phyloP scores from a whole-genome alignment of 2,113 vertebrate genomes.

The Brienomyrus longianalis region DNA sequence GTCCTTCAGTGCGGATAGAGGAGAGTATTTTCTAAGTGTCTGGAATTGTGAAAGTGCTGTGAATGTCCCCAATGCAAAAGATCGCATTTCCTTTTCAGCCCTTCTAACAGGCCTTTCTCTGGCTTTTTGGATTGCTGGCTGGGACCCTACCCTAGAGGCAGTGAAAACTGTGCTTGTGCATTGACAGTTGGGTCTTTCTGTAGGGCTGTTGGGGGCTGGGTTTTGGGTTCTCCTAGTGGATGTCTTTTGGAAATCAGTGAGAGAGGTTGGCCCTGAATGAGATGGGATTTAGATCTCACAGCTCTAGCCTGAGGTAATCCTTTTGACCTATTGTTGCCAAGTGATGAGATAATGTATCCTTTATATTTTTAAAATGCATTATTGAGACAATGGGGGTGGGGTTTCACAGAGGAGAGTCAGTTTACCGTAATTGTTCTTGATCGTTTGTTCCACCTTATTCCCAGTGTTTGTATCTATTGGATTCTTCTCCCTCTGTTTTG shows the following conservation, averaged over 20 bases:
- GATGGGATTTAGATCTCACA: constrained; percentile 15
- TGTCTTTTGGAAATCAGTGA: not conserved
- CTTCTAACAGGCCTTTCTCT: not conserved
- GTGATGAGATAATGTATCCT: not conserved
- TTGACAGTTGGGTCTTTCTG: not conserved
- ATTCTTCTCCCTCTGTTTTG: not conserved
- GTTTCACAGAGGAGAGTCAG: not conserved
- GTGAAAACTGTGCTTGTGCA: not conserved
- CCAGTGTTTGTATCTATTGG: not conserved
- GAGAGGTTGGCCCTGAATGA: not conserved
- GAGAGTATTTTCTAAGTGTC: not conserved
- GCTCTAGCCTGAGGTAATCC: constrained; percentile 1
- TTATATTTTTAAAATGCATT: not conserved
- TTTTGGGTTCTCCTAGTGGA: not conserved
- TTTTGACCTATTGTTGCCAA: not conserved
- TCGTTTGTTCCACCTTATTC: not conserved
- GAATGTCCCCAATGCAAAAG: not conserved
- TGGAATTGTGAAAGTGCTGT: not conserved
- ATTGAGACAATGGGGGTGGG: not conserved
- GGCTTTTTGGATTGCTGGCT: not conserved
- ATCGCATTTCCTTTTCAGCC: not conserved
- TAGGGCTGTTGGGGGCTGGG: not conserved
- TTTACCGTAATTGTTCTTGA: not conserved
- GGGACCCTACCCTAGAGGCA: not conserved
- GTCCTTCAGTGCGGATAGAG: not conserved